A percentile compares a stretch with the other conserved stretches of the same genome.
Conservation (phyloP, 1,140 invertebrate genomes). For the Trichonephila clavipes region DNA sequence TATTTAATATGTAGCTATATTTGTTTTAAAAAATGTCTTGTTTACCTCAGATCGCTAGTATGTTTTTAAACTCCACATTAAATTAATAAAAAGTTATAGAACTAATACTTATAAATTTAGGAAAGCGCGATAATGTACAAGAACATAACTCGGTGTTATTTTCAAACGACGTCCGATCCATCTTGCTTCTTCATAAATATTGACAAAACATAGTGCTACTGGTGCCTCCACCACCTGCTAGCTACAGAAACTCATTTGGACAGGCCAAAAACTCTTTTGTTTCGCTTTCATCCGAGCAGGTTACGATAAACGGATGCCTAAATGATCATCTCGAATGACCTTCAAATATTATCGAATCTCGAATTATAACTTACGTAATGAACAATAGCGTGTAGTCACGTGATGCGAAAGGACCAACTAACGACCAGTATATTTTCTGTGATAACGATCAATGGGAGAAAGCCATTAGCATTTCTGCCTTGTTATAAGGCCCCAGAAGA, state of each 20-base stretch:
- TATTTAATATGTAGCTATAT: too few species aligned
- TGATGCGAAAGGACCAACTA: slow-evolving; percentile 7
- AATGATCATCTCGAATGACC: slow-evolving; percentile 18
- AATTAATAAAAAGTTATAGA: too few species aligned
- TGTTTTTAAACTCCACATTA: too few species aligned
- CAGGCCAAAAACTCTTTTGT: not conserved
- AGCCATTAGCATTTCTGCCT: slow-evolving; percentile 43
- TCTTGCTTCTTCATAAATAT: too few species aligned
- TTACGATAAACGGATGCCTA: not conserved
- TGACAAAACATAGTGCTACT: not conserved
- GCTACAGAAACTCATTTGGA: not conserved
- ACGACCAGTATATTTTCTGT: not conserved
- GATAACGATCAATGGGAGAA: slow-evolving; percentile 53
- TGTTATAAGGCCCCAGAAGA: slow-evolving; percentile 4
- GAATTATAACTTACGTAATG: slow-evolving; percentile 47
- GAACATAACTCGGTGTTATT: too few species aligned
- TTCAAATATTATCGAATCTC: slow-evolving; percentile 45
- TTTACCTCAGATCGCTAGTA: too few species aligned
- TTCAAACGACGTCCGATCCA: too few species aligned
- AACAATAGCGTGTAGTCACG: slow-evolving; percentile 45
- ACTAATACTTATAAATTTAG: too few species aligned
- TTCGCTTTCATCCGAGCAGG: not conserved
- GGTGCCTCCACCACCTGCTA: not conserved
- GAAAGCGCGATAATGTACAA: too few species aligned
- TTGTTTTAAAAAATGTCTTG: too few species aligned